Percentiles rank a stretch among this genome's conserved stretches.
Conservation (phyloP, 2,888 invertebrate species). For the Orthosia gracilis region DNA sequence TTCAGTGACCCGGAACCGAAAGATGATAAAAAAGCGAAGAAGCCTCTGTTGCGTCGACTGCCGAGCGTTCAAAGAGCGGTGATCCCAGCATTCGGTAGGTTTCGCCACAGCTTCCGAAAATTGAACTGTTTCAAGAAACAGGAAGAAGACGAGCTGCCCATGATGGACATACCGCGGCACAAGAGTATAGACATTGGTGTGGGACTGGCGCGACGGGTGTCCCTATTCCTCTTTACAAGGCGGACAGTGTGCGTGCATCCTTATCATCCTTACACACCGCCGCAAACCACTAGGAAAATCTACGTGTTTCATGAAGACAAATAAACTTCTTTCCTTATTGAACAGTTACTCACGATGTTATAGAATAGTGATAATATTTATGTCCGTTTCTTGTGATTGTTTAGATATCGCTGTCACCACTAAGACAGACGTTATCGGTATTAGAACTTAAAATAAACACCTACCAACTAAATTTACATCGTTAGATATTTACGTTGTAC, state of each 20-base stretch:
- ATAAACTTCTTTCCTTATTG: constrained; percentile 40
- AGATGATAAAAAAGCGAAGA: constrained; percentile 63
- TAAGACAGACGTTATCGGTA: constrained; percentile 37
- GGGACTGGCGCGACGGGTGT: constrained; percentile 84
- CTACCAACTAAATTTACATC: constrained; percentile 28
- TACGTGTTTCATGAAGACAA: constrained; percentile 78
- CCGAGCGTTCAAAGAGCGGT: constrained; percentile 75
- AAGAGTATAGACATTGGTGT: constrained; percentile 87
- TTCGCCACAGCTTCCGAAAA: constrained; percentile 78
- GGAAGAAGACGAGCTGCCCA: constrained; percentile 77
- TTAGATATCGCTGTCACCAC: constrained; percentile 32
- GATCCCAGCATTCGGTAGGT: constrained; percentile 75
- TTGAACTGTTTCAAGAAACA: constrained; percentile 80
- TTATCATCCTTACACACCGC: constrained; percentile 87
- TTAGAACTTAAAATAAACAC: constrained; percentile 30
- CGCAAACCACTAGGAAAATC: constrained; percentile 85
- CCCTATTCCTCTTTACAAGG: constrained; percentile 85
- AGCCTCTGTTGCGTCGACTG: constrained; percentile 71
- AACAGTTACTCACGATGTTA: constrained; percentile 26
- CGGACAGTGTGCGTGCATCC: constrained; percentile 86
- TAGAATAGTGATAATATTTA: constrained; percentile 37
- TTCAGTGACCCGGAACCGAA: constrained; percentile 59
- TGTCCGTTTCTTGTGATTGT: constrained; percentile 42
- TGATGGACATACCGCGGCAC: constrained; percentile 82
- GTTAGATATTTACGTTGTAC: constrained; percentile 21